A percentile compares a stretch with the other conserved stretches of the same genome.
These are phyloP conservation scores for Drosophila albomicans DNA, from an alignment of 1,140 invertebrate species.

Conservation along the genomic window DNA sequence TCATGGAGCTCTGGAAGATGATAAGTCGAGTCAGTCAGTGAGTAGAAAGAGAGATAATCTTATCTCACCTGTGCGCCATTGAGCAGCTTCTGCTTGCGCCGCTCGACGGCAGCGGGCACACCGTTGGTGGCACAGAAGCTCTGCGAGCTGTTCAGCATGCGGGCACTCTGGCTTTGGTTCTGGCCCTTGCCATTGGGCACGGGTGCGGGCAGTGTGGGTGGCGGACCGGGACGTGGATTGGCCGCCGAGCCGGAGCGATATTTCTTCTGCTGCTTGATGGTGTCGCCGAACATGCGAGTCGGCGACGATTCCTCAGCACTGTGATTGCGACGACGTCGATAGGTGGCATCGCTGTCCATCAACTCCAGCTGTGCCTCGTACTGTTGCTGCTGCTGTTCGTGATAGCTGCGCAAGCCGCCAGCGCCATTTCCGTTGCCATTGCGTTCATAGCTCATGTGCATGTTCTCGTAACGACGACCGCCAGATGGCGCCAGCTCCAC, in stretches of 20 bases:
- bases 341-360: constrained; percentile 77
- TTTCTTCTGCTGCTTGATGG: constrained; percentile 81
- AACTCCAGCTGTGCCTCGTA: constrained; percentile 75
- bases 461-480: constrained; percentile 62
- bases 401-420: constrained; percentile 62
- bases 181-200: constrained; percentile 85
- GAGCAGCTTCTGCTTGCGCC: constrained; percentile 78
- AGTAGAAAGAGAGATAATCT: too few species aligned
- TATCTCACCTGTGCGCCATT: constrained; percentile 67
- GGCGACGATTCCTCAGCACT: constrained; percentile 85
- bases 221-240: constrained; percentile 86
- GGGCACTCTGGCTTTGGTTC: constrained; percentile 75
- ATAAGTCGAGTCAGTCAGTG: not conserved
- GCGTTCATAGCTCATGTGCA: constrained; percentile 71
- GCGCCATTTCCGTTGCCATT: constrained; percentile 31
- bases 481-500: constrained; percentile 37
- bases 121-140: constrained; percentile 85
- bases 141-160: constrained; percentile 86
- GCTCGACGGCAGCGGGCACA: constrained; percentile 71
- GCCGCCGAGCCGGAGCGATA: constrained; percentile 62
- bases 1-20: constrained; percentile 56
- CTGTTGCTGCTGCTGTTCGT: constrained; percentile 64
- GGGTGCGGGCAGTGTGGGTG: constrained; percentile 88
- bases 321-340: constrained; percentile 74
- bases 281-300: constrained; percentile 87